Evolutionary conservation across 2,113 vertebrate genomes (phyloP).

Genomic region (Thamnophis sirtalis): DNA sequence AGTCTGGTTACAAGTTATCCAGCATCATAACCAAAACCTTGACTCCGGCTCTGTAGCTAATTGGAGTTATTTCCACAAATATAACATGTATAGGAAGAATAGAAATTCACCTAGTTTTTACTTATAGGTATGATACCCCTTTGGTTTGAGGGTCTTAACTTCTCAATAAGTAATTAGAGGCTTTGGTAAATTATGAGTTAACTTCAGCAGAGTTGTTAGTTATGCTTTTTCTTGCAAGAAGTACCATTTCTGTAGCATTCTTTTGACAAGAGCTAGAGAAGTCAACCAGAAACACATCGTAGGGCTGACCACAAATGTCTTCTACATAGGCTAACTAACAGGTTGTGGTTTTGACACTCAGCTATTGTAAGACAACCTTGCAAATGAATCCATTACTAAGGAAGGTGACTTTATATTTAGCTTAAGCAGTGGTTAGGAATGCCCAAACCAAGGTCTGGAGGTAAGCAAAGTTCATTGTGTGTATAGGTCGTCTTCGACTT

Average conservation of each 20-base stretch:
- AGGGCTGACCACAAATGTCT: not conserved
- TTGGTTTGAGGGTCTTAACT: not conserved
- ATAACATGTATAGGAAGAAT: not conserved
- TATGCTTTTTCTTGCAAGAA: not conserved
- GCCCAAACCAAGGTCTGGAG: not conserved
- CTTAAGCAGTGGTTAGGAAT: not conserved
- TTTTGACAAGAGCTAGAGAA: not conserved
- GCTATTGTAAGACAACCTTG: not conserved
- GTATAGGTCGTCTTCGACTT: not conserved
- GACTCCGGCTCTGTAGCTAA: not conserved
- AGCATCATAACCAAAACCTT: not conserved
- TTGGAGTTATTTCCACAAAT: not conserved
- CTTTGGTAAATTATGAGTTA: not conserved
- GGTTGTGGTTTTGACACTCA: not conserved
- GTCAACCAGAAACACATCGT: not conserved
- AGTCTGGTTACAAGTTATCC: not conserved
- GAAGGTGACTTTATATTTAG: not conserved
- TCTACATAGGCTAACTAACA: not conserved
- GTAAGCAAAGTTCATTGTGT: not conserved
- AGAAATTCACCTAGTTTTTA: not conserved
- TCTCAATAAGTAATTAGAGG: not conserved
- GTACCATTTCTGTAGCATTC: not conserved
- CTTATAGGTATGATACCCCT: not conserved
- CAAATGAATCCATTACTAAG: not conserved
- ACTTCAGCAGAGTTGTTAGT: not conserved